A percentile compares a stretch with the other conserved stretches of the same genome.
Conservation (phyloP, 2,797 vertebrate genomes). For the Scleropages formosus region DNA sequence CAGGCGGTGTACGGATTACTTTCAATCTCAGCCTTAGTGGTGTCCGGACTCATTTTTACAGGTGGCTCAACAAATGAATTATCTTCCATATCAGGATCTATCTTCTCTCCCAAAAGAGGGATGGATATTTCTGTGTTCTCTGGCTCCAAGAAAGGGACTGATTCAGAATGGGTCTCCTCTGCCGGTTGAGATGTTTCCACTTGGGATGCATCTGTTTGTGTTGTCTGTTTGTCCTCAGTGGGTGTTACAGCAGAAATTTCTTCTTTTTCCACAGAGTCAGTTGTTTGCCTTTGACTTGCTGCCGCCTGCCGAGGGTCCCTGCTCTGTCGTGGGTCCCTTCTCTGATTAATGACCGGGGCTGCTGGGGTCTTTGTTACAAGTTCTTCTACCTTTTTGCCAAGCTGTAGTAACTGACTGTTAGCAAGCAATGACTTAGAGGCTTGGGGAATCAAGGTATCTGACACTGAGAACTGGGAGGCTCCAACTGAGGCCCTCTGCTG, state of each 20-base stretch:
- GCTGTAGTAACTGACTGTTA: conserved; percentile 75
- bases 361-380: conserved; percentile 64
- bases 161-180: conserved; percentile 59
- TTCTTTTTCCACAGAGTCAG: conserved; percentile 59
- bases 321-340: conserved; percentile 78
- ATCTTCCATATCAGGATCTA: conserved; percentile 69
- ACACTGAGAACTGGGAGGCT: conserved; percentile 71
- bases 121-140: conserved; percentile 63
- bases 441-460: conserved; percentile 77
- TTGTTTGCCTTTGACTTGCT: conserved; percentile 52
- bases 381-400: conserved; percentile 75
- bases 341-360: conserved; percentile 71
- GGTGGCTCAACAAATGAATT: conserved; percentile 56
- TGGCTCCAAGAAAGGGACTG: conserved; percentile 58
- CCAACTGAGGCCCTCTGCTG: conserved; percentile 71
- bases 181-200: conserved; percentile 40
- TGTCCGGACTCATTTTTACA: conserved; percentile 48
- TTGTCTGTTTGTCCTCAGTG: conserved; percentile 45
- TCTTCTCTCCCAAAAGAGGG: conserved; percentile 72
- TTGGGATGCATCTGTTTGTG: conserved; percentile 44
- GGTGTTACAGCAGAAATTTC: conserved; percentile 46
- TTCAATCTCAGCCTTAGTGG: conserved; percentile 54
- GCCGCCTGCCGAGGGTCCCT: conserved; percentile 83
- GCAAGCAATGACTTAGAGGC: conserved; percentile 73
- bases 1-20: conserved; percentile 71